Percentiles rank a stretch among this genome's conserved stretches.
Evolutionary conservation across 2,113 vertebrate species (phyloP).

Genomic region (Zeus faber): DNA sequence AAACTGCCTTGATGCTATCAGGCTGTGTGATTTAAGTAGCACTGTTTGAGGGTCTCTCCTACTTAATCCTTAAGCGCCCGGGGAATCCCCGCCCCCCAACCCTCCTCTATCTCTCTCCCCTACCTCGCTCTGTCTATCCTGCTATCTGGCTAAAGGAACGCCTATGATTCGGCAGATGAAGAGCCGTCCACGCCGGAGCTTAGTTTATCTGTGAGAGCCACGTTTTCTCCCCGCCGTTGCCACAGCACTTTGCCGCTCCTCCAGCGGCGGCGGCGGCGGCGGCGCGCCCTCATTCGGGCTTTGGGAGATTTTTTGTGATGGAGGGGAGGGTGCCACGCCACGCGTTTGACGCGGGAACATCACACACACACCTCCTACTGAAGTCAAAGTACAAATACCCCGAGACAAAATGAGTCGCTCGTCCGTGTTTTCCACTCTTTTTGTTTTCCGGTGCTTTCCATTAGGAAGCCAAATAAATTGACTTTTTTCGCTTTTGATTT

Average conservation of each 20-base stretch:
- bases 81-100: slow-evolving; percentile 53
- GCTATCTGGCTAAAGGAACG: slow-evolving; percentile 63
- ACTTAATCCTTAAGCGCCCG: slow-evolving; percentile 67
- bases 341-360: neutral
- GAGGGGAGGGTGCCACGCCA: slow-evolving; percentile 18
- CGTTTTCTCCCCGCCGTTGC: slow-evolving; percentile 50
- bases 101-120: slow-evolving; percentile 36
- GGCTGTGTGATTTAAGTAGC: slow-evolving; percentile 57
- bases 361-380: slow-evolving; percentile 8
- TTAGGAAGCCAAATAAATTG: slow-evolving; percentile 40
- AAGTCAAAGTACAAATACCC: too few relatives aligned
- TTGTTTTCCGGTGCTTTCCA: slow-evolving; percentile 24
- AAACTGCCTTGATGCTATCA: slow-evolving; percentile 60
- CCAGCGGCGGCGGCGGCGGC: slow-evolving; percentile 40
- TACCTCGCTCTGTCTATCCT: slow-evolving; percentile 43
- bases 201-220: slow-evolving; percentile 67
- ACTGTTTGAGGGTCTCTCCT: slow-evolving; percentile 67
- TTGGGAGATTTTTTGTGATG: slow-evolving; percentile 7
- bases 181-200: slow-evolving; percentile 47
- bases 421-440: slow-evolving; percentile 41
- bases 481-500: slow-evolving; percentile 30
- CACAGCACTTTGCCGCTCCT: slow-evolving; percentile 37
- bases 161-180: slow-evolving; percentile 69
- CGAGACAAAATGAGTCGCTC: slow-evolving; percentile 35
- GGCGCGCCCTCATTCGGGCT: slow-evolving; percentile 26